phyloP scores from a whole-genome alignment of 2,888 invertebrate species.

The Anthrax anthrax region DNA sequence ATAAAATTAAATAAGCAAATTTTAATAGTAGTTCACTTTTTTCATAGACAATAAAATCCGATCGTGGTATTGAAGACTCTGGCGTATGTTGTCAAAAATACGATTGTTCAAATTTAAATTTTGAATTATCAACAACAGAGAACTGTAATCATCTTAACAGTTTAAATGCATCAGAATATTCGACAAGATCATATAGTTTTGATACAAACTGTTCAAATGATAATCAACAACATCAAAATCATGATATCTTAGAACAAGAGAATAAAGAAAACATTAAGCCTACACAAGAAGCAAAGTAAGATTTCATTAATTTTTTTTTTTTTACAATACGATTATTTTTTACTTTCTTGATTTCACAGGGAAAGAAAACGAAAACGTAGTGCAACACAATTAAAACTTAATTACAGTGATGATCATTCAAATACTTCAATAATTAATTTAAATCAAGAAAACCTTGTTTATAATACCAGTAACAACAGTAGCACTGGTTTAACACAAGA shows the following conservation, averaged over 20 bases:
- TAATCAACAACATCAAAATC: too few species aligned
- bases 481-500: constrained; percentile 57
- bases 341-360: constrained; percentile 33
- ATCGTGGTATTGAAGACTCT: constrained; percentile 29
- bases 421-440: constrained; percentile 19
- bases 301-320: too few species aligned
- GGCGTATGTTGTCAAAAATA: constrained; percentile 40
- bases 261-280: not conserved
- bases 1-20: too few species aligned
- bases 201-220: too few species aligned
- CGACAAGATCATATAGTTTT: too few species aligned
- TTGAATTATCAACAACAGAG: constrained; percentile 39
- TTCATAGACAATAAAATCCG: too few species aligned
- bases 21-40: too few species aligned
- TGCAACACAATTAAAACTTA: constrained; percentile 27
- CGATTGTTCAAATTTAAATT: constrained; percentile 37
- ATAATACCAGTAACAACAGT: too few species aligned
- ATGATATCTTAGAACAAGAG: too few species aligned
- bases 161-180: too few species aligned
- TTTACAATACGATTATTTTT: too few species aligned
- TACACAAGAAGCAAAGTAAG: too few species aligned
- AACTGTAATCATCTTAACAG: constrained; percentile 6
- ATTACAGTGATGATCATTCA: not conserved
- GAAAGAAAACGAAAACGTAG: constrained; percentile 47
- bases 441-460: constrained; percentile 36